phyloP scores from a whole-genome alignment of 2,888 invertebrate genomes.

The Leptinotarsa peninsularis region DNA sequence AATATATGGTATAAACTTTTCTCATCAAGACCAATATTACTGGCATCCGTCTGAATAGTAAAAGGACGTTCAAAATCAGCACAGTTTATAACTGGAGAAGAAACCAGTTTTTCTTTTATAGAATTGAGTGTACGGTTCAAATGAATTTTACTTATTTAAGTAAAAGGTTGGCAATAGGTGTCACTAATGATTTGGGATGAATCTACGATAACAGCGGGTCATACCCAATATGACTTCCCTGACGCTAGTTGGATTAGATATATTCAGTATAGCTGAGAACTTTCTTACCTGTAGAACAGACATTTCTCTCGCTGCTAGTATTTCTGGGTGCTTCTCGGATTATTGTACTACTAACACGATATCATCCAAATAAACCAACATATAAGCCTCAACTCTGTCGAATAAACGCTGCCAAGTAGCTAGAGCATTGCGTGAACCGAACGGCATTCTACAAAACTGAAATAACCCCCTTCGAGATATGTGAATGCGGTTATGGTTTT shows the following conservation, averaged over 20 bases:
- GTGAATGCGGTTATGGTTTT: too few species aligned
- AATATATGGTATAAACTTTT: slow-evolving; percentile 11
- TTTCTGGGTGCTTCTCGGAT: slow-evolving; percentile 44
- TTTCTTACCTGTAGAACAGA: slow-evolving; percentile 47
- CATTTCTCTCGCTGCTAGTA: slow-evolving; percentile 47
- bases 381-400: too few species aligned
- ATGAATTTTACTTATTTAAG: neutral
- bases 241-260: slow-evolving; percentile 7
- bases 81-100: too few species aligned
- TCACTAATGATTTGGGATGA: neutral
- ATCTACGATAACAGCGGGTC: neutral
- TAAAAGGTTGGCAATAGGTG: neutral
- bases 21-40: neutral
- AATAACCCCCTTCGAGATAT: too few species aligned
- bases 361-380: too few species aligned
- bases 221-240: neutral
- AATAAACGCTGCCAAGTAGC: too few species aligned
- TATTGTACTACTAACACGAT: neutral
- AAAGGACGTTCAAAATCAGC: neutral
- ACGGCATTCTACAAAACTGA: too few species aligned
- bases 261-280: slow-evolving; percentile 29
- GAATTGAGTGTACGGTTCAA: neutral
- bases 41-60: neutral
- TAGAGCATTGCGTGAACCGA: too few species aligned
- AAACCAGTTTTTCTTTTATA: too few species aligned